Evolutionary conservation across 2,113 vertebrate genomes (phyloP), one percentile per base, ranked within the genome.

Genomic region (Triplophysa tibetana): DNA sequence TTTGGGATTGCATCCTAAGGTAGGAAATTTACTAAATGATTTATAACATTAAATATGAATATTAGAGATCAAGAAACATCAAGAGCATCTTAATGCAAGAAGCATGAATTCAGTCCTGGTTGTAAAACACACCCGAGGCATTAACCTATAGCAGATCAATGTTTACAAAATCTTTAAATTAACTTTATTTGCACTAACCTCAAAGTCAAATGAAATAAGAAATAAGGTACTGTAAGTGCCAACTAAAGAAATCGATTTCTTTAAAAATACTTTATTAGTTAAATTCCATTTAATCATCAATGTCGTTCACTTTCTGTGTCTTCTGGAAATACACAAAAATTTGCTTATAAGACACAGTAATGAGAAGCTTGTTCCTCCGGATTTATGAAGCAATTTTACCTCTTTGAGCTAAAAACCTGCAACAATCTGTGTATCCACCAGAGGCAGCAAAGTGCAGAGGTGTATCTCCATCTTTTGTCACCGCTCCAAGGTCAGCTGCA

Each of bases 401-500:
- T 97, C 98, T 93, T 87, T 98, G 98, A 81, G 93, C 93, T 87
- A 99, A 88, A 81, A 98, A 99, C 85, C 86, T 96, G 93, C 97
- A 99, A 87, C 96, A 98, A 50, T 92, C 92, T 26, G 91, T 80
- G 80, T 93, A 92, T 33, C 96, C 98, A 2, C 91, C 91, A 45
- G 89, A 89, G 0, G 96, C 97, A 68, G 96, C 96, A 0, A 94
- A 95, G 85, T 99, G 98, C 77, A 99, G 92, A 0, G 96, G 89
- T 0, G 95, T 96, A 88, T 95, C 95, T 45, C 93, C 93, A 23
- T 95, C 92, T 79, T 91, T 83, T 43, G 91, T 93, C 33, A 95
- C 88, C 67, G 92, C 81, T 0, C 92, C 92, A 86, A 99, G 38
- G 41, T 98, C 93, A 85, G 94, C 95, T 12, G 89, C 88, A 80